Evolutionary conservation across 2,113 vertebrate genomes (phyloP).

Genomic region (Rhinopomastus cyanomelas): DNA sequence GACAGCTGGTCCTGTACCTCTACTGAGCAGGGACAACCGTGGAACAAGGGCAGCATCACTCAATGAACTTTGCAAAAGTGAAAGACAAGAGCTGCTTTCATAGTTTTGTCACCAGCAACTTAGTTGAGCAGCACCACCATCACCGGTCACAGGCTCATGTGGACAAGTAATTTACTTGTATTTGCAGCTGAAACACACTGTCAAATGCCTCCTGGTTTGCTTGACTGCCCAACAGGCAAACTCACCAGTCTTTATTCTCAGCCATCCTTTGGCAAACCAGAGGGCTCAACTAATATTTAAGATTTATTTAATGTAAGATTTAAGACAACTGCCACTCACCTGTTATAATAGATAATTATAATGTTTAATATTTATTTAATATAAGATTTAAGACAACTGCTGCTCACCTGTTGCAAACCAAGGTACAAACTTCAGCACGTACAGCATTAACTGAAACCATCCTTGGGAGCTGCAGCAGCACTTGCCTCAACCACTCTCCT

Average conservation of each 20-base stretch:
- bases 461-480: neutral
- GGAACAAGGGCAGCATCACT: neutral
- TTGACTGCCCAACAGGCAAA: neutral
- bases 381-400: too few relatives aligned
- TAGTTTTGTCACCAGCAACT: neutral
- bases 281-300: neutral
- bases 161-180: neutral
- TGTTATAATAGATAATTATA: too few relatives aligned
- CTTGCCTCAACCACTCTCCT: neutral
- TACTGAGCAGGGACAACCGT: neutral
- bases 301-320: too few relatives aligned
- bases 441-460: neutral
- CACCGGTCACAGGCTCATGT: neutral
- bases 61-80: slow-evolving; percentile 5
- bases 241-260: neutral
- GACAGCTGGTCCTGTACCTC: neutral
- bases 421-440: neutral
- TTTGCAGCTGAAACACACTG: neutral
- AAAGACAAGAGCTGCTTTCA: neutral
- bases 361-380: too few relatives aligned
- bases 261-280: neutral
- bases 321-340: neutral
- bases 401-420: neutral
- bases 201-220: neutral
- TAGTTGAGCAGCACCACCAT: neutral